Evolutionary conservation across 2,113 vertebrate genomes (phyloP).

Genomic region (Ifrita kowaldi): DNA sequence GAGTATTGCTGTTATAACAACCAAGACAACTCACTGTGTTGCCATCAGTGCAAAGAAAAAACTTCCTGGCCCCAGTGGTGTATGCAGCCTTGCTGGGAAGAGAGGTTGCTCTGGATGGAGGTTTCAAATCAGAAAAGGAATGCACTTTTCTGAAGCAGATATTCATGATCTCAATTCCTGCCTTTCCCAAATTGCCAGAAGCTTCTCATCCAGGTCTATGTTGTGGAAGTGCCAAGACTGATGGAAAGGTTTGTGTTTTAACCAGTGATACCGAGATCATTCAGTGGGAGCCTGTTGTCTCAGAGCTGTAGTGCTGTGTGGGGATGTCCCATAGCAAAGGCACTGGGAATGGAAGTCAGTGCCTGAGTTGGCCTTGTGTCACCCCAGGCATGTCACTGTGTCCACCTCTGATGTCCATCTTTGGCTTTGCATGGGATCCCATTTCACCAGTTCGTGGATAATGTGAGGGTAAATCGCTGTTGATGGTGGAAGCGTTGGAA

Average conservation of each 20-base stretch:
- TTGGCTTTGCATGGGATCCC: not conserved
- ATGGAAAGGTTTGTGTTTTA: not conserved
- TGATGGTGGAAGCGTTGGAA: not conserved
- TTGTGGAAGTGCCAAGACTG: not conserved
- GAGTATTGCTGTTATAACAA: not conserved
- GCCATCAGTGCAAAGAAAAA: not conserved
- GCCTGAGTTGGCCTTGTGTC: not conserved
- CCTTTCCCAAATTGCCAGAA: not conserved
- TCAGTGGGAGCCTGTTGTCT: not conserved
- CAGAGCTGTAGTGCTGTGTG: not conserved
- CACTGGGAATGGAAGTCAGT: not conserved
- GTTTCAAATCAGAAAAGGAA: not conserved
- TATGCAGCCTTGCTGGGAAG: rapidly evolving
- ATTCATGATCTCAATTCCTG: not conserved
- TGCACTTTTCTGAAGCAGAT: not conserved
- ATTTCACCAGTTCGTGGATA: not conserved
- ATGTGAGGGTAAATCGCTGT: rapidly evolving
- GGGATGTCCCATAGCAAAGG: not conserved
- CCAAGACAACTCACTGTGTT: rapidly evolving
- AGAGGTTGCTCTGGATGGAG: not conserved
- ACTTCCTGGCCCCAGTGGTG: not conserved
- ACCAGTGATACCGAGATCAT: not conserved
- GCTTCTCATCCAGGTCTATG: not conserved
- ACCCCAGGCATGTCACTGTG: not conserved
- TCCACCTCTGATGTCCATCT: not conserved